phyloP scores from a whole-genome alignment of 2,888 invertebrate genomes.

The Ichneumoninae sp. region DNA sequence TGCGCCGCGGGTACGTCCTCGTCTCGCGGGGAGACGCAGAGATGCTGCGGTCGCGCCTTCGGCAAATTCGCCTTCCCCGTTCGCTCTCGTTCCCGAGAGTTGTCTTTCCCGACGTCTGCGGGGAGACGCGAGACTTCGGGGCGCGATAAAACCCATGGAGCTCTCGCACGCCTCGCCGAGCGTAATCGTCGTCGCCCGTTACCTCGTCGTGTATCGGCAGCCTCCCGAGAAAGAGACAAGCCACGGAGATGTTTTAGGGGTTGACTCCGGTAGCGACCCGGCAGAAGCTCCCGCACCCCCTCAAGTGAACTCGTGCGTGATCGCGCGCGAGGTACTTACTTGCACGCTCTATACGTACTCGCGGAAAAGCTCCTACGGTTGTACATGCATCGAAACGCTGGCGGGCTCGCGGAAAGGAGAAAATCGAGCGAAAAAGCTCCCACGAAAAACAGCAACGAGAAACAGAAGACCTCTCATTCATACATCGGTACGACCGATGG shows the following conservation, averaged over 20 bases:
- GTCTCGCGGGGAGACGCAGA: background rate
- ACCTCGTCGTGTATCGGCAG: conserved; percentile 3
- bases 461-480: background rate
- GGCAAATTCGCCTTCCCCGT: conserved; percentile 26
- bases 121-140: background rate
- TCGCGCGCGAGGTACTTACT: conserved; percentile 1
- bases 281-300: conserved; percentile 4
- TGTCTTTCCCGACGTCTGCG: background rate
- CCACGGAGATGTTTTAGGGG: conserved; percentile 23
- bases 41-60: background rate
- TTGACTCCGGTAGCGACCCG: conserved; percentile 5
- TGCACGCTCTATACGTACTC: background rate
- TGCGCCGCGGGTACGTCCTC: background rate
- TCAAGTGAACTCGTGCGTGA: conserved; percentile 22
- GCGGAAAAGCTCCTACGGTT: background rate
- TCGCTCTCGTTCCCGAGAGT: background rate
- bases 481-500: background rate
- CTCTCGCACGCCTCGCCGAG: conserved; percentile 43
- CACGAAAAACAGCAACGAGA: background rate
- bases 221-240: conserved; percentile 6
- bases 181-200: conserved; percentile 49
- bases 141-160: conserved; percentile 29
- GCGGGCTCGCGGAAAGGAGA: background rate
- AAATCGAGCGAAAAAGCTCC: conserved; percentile 10
- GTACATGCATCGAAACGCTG: background rate